Evolutionary conservation across 2,888 invertebrate genomes (phyloP), one percentile per base, ranked within the genome.

Genomic region (Stenotaenia linearis): DNA sequence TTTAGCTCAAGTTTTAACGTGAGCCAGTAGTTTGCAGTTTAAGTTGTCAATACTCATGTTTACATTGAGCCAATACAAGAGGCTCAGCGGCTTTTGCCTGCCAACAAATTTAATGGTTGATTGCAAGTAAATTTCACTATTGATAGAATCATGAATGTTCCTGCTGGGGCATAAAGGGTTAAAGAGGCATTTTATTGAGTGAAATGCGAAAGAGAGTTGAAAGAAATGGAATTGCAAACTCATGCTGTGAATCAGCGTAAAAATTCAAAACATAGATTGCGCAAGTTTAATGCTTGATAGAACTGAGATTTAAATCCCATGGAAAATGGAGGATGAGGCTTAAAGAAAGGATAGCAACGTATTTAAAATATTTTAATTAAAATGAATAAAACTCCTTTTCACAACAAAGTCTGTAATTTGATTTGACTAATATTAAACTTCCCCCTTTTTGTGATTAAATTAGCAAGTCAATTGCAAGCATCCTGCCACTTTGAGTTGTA

Each of bases 31-130:
- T 69, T 23, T 69, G 28, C 25, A 69, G 69, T 69, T 69, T 69
- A 69, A 69, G 28, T 69, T 69, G 69, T 69, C 69, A 69, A 69
- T 69, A 69, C 69, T 69, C 69, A 69, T 69, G 69, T 69, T 69
- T 69, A 69, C 69, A 69, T 69, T 69, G 69, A 69, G 69, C 69
- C 69, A 69, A 69, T 69, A 28, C 69, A 69, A 69, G 69, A 25
- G 69, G 69, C 69, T 28, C 69, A 69, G 69, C 69, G 69, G 69
- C 69, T 69, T 69, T 69, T 69, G 50, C 69, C 69, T 69, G 28
- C 69, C 69, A 69, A 23, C 69, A 69, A 69, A 69, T 69, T 69
- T 69, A 69, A 69, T 69, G 69, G 69, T 69, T 69, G 69, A 69
- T 69, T 69, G 69, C 69, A 69, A 69, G 25, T 69, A 69, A 69